These are phyloP conservation scores for Phrynocephalus guinanensis DNA, from an alignment of 2,797 vertebrate genomes.

Conservation along the genomic window DNA sequence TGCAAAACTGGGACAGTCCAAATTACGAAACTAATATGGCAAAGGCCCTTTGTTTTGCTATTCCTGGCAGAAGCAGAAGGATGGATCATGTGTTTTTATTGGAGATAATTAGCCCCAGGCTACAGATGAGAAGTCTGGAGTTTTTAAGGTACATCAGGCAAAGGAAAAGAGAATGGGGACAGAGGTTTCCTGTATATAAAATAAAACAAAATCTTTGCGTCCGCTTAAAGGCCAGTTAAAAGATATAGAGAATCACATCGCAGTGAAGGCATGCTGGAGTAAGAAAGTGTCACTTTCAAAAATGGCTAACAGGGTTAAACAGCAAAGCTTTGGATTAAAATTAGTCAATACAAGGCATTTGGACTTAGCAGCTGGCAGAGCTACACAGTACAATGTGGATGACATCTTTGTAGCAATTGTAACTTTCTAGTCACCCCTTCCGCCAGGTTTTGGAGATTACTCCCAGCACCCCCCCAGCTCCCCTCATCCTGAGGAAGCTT, in stretches of 20 bases:
- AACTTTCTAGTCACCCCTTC: too few relatives aligned
- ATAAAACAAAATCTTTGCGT: background rate
- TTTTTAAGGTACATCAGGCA: conserved; percentile 5
- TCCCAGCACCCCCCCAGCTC: too few relatives aligned
- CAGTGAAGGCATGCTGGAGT: background rate
- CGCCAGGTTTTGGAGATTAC: too few relatives aligned
- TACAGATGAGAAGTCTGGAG: background rate
- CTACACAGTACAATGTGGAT: too few relatives aligned
- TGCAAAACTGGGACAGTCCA: background rate
- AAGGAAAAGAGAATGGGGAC: background rate
- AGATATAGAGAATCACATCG: background rate
- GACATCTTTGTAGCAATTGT: too few relatives aligned
- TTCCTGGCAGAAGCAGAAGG: background rate
- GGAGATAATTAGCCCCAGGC: background rate
- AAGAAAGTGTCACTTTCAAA: background rate
- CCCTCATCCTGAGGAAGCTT: too few relatives aligned
- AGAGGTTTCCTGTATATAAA: background rate
- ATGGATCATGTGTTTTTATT: background rate
- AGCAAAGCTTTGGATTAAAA: background rate
- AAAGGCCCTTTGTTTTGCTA: conserved; percentile 7
- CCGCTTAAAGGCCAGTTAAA: background rate
- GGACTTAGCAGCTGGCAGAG: too few relatives aligned
- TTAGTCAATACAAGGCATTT: too few relatives aligned
- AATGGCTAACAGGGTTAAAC: background rate
- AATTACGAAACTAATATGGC: background rate